Evolutionary conservation across 1,140 invertebrate genomes (phyloP).

Genomic region (Trichonephila clavata): DNA sequence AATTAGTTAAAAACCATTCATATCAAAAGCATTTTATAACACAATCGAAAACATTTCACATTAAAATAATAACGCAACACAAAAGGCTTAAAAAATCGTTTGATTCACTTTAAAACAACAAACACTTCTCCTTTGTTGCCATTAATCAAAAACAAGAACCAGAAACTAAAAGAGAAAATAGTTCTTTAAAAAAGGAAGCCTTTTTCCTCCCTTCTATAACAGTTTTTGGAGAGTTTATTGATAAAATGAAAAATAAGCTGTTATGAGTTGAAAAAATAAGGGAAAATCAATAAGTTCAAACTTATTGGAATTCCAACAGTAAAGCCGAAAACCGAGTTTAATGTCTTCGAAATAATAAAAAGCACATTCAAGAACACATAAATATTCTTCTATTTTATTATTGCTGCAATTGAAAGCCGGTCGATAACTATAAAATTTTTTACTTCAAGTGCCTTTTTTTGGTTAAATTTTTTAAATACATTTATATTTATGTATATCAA

Average conservation of each 20-base stretch:
- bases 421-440: constrained; percentile 1
- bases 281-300: constrained; percentile 37
- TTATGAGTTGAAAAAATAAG: not conserved
- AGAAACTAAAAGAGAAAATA: not conserved
- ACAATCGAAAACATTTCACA: not conserved
- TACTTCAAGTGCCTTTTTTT: not conserved
- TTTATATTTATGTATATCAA: too few relatives aligned
- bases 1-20: too few relatives aligned
- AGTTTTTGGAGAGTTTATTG: constrained; percentile 13
- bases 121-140: not conserved
- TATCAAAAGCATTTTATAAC: too few relatives aligned
- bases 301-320: constrained; percentile 62
- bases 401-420: not conserved
- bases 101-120: not conserved
- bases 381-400: constrained; percentile 50
- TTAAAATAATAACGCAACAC: not conserved
- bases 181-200: not conserved
- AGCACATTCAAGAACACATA: constrained; percentile 56
- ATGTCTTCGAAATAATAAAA: constrained; percentile 66
- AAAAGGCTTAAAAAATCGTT: not conserved
- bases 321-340: constrained; percentile 34
- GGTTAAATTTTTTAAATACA: not conserved
- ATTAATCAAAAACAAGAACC: constrained; percentile 24
- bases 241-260: constrained; percentile 43
- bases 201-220: not conserved